Evolutionary conservation across 2,113 vertebrate genomes (phyloP).

Genomic region (Nibea albiflora): DNA sequence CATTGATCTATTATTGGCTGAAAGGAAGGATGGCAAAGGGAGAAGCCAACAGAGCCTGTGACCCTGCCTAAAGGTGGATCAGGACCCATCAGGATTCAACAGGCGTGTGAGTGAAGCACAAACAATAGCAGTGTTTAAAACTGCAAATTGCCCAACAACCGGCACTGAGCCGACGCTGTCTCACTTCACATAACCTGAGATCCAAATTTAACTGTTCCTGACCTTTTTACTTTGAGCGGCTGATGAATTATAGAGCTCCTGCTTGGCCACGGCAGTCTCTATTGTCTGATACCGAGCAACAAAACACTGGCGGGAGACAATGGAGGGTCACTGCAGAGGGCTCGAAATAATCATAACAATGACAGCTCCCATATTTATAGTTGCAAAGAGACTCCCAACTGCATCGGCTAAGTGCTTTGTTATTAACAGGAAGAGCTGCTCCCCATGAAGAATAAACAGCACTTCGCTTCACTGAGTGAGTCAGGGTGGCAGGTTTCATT

Average conservation of each 20-base stretch:
- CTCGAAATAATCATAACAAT: constrained; percentile 75
- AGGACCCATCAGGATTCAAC: constrained; percentile 4
- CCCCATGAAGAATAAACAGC: constrained; percentile 61
- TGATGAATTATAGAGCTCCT: constrained; percentile 56
- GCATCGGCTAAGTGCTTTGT: constrained; percentile 57
- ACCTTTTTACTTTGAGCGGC: constrained; percentile 44
- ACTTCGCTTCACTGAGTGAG: constrained; percentile 54
- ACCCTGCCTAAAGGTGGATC: constrained; percentile 27
- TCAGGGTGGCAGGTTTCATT: constrained; percentile 49
- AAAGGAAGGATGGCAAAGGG: constrained; percentile 39
- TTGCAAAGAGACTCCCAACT: constrained; percentile 56
- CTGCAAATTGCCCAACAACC: background rate
- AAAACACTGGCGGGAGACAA: constrained; percentile 64
- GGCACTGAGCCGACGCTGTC: background rate
- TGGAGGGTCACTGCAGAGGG: constrained; percentile 62
- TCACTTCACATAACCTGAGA: constrained; percentile 1
- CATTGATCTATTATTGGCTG: constrained; percentile 42
- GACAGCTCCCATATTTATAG: constrained; percentile 76
- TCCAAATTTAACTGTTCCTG: constrained; percentile 60
- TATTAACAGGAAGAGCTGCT: constrained; percentile 74
- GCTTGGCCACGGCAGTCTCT: constrained; percentile 28
- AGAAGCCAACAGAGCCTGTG: constrained; percentile 11
- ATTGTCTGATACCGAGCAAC: constrained; percentile 53
- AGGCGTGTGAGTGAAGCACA: background rate
- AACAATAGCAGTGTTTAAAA: constrained; percentile 39